These are phyloP conservation scores for Helobdella robusta DNA, from an alignment of 2,888 invertebrate genomes.

Conservation along the genomic window DNA sequence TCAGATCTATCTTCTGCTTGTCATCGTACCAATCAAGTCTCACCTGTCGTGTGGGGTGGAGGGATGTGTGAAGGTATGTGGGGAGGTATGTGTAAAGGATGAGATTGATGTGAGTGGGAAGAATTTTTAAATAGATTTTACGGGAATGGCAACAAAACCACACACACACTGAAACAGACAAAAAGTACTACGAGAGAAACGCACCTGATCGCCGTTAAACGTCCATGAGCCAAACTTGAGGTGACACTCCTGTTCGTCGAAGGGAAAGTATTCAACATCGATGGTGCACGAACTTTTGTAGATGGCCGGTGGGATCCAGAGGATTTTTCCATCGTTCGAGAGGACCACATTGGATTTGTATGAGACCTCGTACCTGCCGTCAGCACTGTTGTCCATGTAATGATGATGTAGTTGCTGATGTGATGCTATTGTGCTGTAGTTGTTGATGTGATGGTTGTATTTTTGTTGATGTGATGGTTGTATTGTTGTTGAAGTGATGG, in stretches of 20 bases:
- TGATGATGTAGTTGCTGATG: not conserved
- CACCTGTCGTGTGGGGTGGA: slow-evolving; percentile 22
- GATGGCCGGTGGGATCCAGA: slow-evolving; percentile 98
- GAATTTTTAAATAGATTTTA: no score
- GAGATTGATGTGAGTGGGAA: no score
- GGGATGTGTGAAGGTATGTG: not conserved
- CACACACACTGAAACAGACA: no score
- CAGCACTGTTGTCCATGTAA: slow-evolving; percentile 63
- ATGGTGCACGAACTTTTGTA: slow-evolving; percentile 98
- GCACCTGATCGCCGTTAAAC: slow-evolving; percentile 42
- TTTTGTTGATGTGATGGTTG: not conserved
- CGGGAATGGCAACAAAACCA: no score
- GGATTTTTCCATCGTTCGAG: slow-evolving; percentile 83
- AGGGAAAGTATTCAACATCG: slow-evolving; percentile 97
- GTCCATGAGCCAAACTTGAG: slow-evolving; percentile 83
- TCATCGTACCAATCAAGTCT: slow-evolving; percentile 43
- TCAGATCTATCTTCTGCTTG: slow-evolving; percentile 44
- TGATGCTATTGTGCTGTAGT: not conserved
- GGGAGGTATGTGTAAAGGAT: no score
- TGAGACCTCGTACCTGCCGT: slow-evolving; percentile 97
- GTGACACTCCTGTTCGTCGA: slow-evolving; percentile 96
- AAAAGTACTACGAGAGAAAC: no score
- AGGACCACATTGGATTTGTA: slow-evolving; percentile 98
- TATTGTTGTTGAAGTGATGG: no score
- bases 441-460: not conserved